Percentiles rank a stretch among this genome's conserved stretches.
phyloP scores from a whole-genome alignment of 2,113 vertebrate genomes.

The Setophaga kirtlandii region DNA sequence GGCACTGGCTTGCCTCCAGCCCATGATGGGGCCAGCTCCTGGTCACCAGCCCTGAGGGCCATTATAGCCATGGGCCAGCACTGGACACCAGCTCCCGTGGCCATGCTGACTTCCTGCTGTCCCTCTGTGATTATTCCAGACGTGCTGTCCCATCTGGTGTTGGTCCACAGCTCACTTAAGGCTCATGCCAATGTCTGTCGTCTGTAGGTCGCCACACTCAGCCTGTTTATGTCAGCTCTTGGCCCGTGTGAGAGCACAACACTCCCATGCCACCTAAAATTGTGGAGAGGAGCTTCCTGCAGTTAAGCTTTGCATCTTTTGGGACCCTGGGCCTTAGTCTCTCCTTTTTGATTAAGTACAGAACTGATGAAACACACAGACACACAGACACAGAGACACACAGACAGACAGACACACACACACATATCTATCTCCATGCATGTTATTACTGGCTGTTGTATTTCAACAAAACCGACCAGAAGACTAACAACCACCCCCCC shows the following conservation, averaged over 20 bases:
- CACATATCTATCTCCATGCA: accelerated
- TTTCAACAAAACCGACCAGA: not conserved
- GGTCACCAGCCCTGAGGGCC: not conserved
- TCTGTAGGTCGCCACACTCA: accelerated
- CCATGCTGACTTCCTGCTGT: not conserved
- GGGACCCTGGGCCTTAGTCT: not conserved
- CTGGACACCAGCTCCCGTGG: not conserved
- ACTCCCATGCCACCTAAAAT: not conserved
- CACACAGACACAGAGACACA: too few relatives aligned
- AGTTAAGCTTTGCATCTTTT: not conserved
- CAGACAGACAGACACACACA: too few relatives aligned
- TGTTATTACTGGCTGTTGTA: not conserved
- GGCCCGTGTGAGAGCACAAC: accelerated
- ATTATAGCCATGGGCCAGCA: not conserved
- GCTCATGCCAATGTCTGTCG: not conserved
- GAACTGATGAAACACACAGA: not conserved
- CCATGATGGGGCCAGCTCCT: not conserved
- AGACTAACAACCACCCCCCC: not conserved
- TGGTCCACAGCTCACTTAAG: not conserved
- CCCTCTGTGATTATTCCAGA: not conserved
- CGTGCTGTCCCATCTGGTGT: accelerated
- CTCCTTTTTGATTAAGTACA: not conserved
- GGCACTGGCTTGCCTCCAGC: not conserved
- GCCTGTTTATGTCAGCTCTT: not conserved
- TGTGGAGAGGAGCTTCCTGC: not conserved